Conservation (phyloP, 2,797 vertebrate species). For the Coracias cyanogaster region DNA sequence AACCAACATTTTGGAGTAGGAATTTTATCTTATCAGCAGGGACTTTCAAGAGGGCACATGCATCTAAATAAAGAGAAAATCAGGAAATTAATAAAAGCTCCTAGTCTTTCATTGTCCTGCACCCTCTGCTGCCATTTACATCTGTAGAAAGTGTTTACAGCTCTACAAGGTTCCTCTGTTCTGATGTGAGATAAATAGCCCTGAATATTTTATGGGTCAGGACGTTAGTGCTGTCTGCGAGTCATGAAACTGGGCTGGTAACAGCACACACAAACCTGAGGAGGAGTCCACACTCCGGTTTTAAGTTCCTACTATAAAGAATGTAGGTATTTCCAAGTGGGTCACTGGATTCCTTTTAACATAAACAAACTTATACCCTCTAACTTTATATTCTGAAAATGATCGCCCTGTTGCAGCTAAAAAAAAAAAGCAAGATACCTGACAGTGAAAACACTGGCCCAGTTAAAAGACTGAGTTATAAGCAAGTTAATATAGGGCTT, state of each 20-base stretch:
- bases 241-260: not conserved
- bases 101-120: not conserved
- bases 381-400: not conserved
- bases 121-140: not conserved
- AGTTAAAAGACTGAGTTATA: not conserved
- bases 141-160: not conserved
- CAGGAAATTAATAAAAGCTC: not conserved
- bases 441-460: not conserved
- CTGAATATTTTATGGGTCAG: not conserved
- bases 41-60: not conserved
- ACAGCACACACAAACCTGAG: not conserved
- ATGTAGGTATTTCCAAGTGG: not conserved
- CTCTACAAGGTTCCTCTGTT: not conserved
- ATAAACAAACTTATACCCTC: not conserved
- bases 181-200: not conserved
- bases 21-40: not conserved
- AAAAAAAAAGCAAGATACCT: not conserved
- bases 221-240: not conserved
- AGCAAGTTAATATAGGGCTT: conserved; percentile 1
- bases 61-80: not conserved
- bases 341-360: not conserved
- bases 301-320: not conserved
- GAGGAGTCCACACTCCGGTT: not conserved
- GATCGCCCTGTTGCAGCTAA: not conserved
- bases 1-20: not conserved